These are phyloP conservation scores for Drosophila hawaiiensis DNA, from an alignment of 2,888 invertebrate genomes.

Conservation along the genomic window DNA sequence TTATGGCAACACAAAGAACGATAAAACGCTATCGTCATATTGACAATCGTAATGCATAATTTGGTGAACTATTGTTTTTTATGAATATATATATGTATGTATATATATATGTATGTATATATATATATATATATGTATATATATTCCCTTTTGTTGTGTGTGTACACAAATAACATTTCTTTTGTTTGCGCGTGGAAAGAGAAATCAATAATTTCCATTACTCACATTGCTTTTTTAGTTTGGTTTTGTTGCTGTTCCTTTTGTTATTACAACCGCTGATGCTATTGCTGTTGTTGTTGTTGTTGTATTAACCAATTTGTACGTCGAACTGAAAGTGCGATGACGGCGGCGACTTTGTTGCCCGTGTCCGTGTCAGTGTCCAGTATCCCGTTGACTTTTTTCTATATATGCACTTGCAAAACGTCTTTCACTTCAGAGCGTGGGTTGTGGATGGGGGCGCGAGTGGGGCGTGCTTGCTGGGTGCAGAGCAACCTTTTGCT, in stretches of 20 bases:
- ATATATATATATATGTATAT: not conserved
- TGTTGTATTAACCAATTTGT: constrained; percentile 52
- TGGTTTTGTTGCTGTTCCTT: constrained; percentile 33
- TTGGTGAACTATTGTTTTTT: constrained; percentile 18
- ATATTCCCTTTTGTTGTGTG: constrained; percentile 17
- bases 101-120: not conserved
- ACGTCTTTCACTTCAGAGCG: constrained; percentile 51
- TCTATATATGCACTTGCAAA: constrained; percentile 62
- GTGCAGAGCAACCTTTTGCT: constrained; percentile 64
- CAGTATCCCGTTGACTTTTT: constrained; percentile 38
- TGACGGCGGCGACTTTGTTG: constrained; percentile 26
- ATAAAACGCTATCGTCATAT: not conserved
- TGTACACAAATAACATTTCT: constrained; percentile 22
- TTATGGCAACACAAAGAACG: constrained; percentile 13
- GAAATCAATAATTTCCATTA: constrained; percentile 71
- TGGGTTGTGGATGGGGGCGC: constrained; percentile 27
- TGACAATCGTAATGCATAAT: constrained; percentile 4
- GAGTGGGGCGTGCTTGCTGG: constrained; percentile 35
- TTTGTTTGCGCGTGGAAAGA: constrained; percentile 36
- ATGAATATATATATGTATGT: not conserved
- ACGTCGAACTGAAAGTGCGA: constrained; percentile 43
- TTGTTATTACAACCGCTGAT: constrained; percentile 34
- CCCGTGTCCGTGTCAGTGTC: constrained; percentile 41
- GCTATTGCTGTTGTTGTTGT: constrained; percentile 8
- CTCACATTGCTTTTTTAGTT: constrained; percentile 69